Base-by-base conservation (phyloP, 2,888 invertebrate species). In the Coelogynopora nodosa region DNA sequence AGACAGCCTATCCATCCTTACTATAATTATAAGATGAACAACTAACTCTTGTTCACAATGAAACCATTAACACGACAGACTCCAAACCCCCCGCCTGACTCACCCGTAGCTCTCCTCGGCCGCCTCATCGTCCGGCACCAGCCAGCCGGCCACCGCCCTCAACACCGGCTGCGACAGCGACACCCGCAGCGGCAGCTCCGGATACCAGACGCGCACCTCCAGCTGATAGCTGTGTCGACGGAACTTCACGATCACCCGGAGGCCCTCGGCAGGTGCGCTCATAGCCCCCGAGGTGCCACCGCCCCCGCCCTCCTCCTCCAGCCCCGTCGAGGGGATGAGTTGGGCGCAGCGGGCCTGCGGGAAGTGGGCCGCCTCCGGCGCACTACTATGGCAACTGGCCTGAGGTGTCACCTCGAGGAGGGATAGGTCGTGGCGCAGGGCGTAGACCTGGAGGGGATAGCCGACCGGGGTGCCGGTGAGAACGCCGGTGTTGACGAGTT, bases 401-500 rank as follows among this genome's bases (percentile, higher is more conserved):
- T 74, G 74, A 5, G 5, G 18, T 2, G 74, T 74, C 23, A 74
- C 74, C 74, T 74, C 74, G 27, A 74, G 2, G 10, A 74, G 23
- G 5, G 74, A 74, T 10, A 74, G 74, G 23, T 74, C 74, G 74
- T 74, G 74, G 5, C 74, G 18, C 2, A 74, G 74, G 27, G 74
- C 74, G 74, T 74, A 74, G 74, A 74, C 74, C 18, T 74, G 74
- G 74, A 74, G 74, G 74, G 74, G 74, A 74, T 74, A 23, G 74
- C 74, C 74, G 5, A 26, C 23, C 2, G 74, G 74, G 23, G 10
- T 5, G 2, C 74, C 74, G 74, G 74, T 74, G 2, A 74, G 74
- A 13, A 26, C 74, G 18, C 74, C 74, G 2, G 74, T 74, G 74
- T 74, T 74, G 74, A 74, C 23, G 74, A 74, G 74, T 26, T 74